Evolutionary conservation across 2,797 vertebrate genomes (phyloP).

Genomic region (Salarias fasciatus): DNA sequence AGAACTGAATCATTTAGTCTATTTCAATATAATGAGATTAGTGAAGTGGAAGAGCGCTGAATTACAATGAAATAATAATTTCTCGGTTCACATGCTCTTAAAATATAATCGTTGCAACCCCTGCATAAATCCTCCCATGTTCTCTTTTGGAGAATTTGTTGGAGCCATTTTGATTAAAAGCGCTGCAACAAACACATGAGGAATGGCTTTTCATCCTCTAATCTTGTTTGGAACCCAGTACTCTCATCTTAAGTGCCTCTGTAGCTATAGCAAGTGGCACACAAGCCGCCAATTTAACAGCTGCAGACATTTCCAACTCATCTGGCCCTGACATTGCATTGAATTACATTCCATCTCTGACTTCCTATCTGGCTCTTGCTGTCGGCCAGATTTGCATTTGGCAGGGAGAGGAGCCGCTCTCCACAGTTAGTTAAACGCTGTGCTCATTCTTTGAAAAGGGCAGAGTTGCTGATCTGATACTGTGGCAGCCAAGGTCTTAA

Average conservation of each 20-base stretch:
- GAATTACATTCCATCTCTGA: conserved; percentile 64
- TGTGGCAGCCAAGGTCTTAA: conserved; percentile 49
- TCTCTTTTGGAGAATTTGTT: conserved; percentile 40
- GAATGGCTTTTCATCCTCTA: conserved; percentile 48
- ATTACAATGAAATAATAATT: conserved; percentile 67
- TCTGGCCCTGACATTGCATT: conserved; percentile 67
- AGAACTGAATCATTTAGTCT: conserved; percentile 54
- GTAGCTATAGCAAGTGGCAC: conserved; percentile 42
- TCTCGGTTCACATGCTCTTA: conserved; percentile 49
- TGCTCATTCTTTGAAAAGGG: conserved; percentile 60
- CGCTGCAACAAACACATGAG: conserved; percentile 40
- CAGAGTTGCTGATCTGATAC: conserved; percentile 65
- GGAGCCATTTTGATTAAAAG: conserved; percentile 46
- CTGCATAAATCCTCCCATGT: conserved; percentile 41
- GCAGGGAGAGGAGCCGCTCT: conserved; percentile 54
- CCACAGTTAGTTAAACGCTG: conserved; percentile 71
- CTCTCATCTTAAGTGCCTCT: conserved; percentile 59
- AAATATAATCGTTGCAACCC: conserved; percentile 46
- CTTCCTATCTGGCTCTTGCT: conserved; percentile 56
- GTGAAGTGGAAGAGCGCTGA: conserved; percentile 66
- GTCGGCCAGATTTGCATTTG: conserved; percentile 71
- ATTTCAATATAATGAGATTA: conserved; percentile 65
- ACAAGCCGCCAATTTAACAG: conserved; percentile 67
- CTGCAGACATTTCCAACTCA: conserved; percentile 76
- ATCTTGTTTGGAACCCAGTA: conserved; percentile 57